Percentiles rank a stretch among this genome's conserved stretches.
phyloP scores from a whole-genome alignment of 2,888 invertebrate genomes.

The Drosophila rubida region DNA sequence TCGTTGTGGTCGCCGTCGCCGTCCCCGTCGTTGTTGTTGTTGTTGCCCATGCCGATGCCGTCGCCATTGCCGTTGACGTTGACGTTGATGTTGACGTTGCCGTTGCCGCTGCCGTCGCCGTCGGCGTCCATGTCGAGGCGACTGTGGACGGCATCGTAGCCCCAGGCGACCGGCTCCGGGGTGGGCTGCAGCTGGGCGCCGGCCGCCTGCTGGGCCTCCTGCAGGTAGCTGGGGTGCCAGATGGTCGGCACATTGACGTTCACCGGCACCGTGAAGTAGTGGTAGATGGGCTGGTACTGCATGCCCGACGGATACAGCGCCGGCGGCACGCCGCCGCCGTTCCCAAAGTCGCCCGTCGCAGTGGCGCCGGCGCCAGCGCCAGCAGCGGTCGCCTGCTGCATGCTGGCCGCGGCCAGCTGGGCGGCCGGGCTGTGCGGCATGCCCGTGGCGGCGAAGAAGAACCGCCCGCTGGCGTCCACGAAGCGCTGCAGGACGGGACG shows the following conservation, averaged over 20 bases:
- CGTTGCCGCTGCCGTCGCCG: too few species aligned
- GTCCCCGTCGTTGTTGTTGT: too few species aligned
- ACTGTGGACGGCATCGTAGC: constrained; percentile 11
- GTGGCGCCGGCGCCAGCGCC: too few species aligned
- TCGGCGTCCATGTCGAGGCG: neutral
- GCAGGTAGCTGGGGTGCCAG: constrained; percentile 23
- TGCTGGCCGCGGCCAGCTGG: too few species aligned
- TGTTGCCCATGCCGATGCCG: too few species aligned
- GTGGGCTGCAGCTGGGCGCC: neutral
- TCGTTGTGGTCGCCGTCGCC: too few species aligned
- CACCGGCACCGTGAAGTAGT: constrained; percentile 35
- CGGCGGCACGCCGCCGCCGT: neutral
- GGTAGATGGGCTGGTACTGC: constrained; percentile 38
- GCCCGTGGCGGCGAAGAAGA: constrained; percentile 12
- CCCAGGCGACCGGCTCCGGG: constrained; percentile 20
- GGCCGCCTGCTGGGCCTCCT: neutral
- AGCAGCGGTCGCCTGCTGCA: too few species aligned
- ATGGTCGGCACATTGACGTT: constrained; percentile 25
- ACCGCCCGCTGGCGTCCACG: constrained; percentile 15
- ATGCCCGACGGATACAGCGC: constrained; percentile 12
- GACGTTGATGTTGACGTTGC: too few species aligned
- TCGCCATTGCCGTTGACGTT: too few species aligned
- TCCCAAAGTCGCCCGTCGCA: too few species aligned
- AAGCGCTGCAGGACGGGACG: constrained; percentile 13
- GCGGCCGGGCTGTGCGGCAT: too few species aligned